Conservation (phyloP, 2,888 invertebrate species). For the Limnephilus lunatus region DNA sequence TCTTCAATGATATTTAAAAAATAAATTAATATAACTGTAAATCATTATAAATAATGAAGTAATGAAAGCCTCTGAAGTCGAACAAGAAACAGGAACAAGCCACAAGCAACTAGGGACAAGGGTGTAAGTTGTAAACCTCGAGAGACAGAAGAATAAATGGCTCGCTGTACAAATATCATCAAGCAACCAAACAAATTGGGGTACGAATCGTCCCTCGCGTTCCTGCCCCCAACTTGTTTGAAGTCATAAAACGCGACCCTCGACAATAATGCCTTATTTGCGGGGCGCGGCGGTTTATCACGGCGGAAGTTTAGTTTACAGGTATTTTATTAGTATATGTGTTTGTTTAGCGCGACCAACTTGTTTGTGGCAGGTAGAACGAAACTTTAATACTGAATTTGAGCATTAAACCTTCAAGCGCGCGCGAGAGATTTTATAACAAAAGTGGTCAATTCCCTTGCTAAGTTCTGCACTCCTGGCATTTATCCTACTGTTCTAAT, state of each 20-base stretch:
- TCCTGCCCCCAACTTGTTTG: neutral
- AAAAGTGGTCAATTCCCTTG: too few relatives aligned
- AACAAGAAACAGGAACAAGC: neutral
- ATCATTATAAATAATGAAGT: too few relatives aligned
- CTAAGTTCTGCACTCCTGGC: too few relatives aligned
- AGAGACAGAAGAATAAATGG: conserved; percentile 12
- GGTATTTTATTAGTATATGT: neutral
- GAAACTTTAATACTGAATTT: neutral
- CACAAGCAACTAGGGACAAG: neutral
- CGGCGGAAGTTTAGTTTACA: neutral
- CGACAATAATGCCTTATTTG: conserved; percentile 19
- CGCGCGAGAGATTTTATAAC: too few relatives aligned
- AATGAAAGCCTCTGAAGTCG: neutral
- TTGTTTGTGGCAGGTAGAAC: conserved; percentile 5
- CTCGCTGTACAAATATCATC: neutral
- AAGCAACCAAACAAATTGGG: neutral
- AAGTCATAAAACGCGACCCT: conserved; percentile 13
- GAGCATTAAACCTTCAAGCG: too few relatives aligned
- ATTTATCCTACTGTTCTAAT: too few relatives aligned
- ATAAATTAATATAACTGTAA: too few relatives aligned
- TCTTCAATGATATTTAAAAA: too few relatives aligned
- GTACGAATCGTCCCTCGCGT: neutral
- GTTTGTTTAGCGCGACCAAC: neutral
- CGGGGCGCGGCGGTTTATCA: neutral
- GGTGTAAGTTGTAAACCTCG: neutral